Conservation (phyloP, 2,888 invertebrate genomes). For the Homarus gammarus region DNA sequence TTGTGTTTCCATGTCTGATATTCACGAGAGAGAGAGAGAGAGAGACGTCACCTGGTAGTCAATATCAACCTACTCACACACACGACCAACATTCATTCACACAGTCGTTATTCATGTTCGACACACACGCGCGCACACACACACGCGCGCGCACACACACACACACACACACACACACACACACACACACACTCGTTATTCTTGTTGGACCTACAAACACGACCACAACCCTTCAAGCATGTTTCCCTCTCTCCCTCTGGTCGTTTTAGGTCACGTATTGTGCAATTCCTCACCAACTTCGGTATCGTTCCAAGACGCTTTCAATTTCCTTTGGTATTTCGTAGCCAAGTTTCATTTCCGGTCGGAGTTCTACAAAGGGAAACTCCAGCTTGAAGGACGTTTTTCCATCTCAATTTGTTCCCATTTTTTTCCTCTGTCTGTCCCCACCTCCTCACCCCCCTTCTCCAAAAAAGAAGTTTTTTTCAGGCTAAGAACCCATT, state of each 20-base stretch:
- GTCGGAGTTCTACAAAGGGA: conserved; percentile 6
- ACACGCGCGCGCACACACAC: too few relatives aligned
- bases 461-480: background rate
- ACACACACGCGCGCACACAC: too few relatives aligned
- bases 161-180: too few relatives aligned
- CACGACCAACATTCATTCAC: too few relatives aligned
- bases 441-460: too few relatives aligned
- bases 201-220: too few relatives aligned
- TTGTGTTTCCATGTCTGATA: too few relatives aligned
- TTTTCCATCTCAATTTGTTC: conserved; percentile 32
- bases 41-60: too few relatives aligned
- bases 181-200: too few relatives aligned
- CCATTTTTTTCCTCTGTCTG: background rate
- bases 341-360: conserved; percentile 36
- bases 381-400: background rate
- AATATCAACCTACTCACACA: too few relatives aligned
- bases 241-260: background rate
- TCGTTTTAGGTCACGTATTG: background rate
- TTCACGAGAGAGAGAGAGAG: too few relatives aligned
- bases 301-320: conserved; percentile 24
- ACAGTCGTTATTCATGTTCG: too few relatives aligned
- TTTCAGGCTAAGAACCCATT: conserved; percentile 1
- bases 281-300: background rate
- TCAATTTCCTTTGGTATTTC: conserved; percentile 29
- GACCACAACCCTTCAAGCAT: background rate